Conservation (phyloP, 2,797 vertebrate genomes). For the Argya squamiceps region DNA sequence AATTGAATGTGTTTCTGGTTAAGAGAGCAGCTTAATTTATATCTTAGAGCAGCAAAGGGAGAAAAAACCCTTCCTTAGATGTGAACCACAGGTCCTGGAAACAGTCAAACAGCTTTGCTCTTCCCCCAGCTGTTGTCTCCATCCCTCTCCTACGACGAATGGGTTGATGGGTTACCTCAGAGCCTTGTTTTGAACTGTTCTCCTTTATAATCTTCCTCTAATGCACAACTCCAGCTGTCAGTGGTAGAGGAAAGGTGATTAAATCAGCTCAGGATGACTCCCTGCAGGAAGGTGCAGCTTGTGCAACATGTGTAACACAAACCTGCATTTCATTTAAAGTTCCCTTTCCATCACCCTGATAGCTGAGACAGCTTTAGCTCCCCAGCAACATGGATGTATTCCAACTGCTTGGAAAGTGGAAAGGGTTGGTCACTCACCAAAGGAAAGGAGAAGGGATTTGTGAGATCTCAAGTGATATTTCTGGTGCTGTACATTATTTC, state of each 20-base stretch:
- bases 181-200: neutral
- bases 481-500: neutral
- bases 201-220: neutral
- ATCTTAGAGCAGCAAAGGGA: neutral
- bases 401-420: neutral
- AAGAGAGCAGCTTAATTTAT: neutral
- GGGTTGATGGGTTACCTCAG: neutral
- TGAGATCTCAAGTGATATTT: neutral
- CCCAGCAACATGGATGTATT: rapidly evolving
- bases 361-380: neutral
- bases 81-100: neutral
- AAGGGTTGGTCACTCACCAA: neutral
- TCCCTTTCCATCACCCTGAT: neutral
- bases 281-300: neutral
- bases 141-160: rapidly evolving
- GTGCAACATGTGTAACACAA: neutral
- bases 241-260: neutral
- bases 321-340: neutral
- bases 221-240: neutral
- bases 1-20: neutral
- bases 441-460: neutral
- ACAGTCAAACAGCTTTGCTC: neutral
- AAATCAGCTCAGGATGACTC: rapidly evolving
- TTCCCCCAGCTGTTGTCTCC: neutral
- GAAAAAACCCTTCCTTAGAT: neutral